These are phyloP conservation scores for Cylloceria caligata DNA, from an alignment of 2,888 invertebrate species.

Conservation along the genomic window DNA sequence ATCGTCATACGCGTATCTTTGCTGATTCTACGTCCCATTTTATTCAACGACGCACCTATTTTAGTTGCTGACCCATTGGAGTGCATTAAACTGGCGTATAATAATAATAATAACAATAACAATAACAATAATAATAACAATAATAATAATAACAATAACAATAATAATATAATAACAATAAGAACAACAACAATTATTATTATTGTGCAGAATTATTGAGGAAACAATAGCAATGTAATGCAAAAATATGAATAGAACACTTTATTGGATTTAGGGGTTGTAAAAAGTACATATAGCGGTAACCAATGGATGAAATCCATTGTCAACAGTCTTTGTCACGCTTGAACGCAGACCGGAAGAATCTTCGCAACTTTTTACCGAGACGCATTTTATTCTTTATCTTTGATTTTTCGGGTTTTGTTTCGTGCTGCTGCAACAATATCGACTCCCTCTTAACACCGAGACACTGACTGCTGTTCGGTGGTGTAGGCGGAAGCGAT, in stretches of 20 bases:
- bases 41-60: conserved; percentile 45
- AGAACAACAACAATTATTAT: background rate
- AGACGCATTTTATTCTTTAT: conserved; percentile 67
- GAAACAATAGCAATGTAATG: no score
- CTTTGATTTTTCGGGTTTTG: conserved; percentile 46
- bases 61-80: conserved; percentile 13
- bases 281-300: background rate
- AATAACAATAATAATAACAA: no score
- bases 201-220: no score
- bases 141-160: no score
- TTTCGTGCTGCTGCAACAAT: background rate
- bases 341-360: conserved; percentile 72
- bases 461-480: background rate
- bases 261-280: conserved; percentile 28
- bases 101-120: no score
- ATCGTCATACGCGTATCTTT: conserved; percentile 42
- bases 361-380: conserved; percentile 69
- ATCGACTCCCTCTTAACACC: conserved; percentile 24
- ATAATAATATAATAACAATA: no score
- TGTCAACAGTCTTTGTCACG: conserved; percentile 70
- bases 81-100: background rate
- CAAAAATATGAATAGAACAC: conserved; percentile 25
- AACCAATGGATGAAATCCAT: background rate
- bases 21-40: conserved; percentile 16
- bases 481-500: conserved; percentile 5